Base-by-base conservation (phyloP, 2,797 vertebrate species). In the Bradypodion ventrale region DNA sequence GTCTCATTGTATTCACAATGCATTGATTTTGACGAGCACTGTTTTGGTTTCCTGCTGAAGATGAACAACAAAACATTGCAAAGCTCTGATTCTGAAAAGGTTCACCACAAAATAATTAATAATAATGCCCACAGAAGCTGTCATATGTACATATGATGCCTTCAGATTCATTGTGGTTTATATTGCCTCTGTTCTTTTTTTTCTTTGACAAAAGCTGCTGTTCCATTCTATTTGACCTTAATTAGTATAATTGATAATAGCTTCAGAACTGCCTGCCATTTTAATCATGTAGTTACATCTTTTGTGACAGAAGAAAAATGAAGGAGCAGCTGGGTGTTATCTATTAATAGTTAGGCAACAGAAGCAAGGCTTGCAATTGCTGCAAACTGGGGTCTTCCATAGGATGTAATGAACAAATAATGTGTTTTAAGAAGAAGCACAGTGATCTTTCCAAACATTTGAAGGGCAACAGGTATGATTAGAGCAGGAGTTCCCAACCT, bases 241-340 rank as follows among this genome's bases (percentile, higher is more conserved):
- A 95, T 95, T 96, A 91, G 91, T 89, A 85, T 94, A 96, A 94
- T 90, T 94, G 92, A 94, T 95, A 95, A 92, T 88, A 91, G 89
- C 90, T 94, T 92, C 91, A 89, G 85, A 89, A 78, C 86, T 52
- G 68, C 80, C 85, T 87, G 83, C 80, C 74, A 88, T 91, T 93
- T 95, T 93, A 93, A 94, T 94, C 89, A 94, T 85, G 80, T 91
- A 89, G 86, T 92, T 91, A 92, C 84, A 91, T 76, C 89, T 91
- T 91, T 91, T 76, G 78, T 89, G 93, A 91, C 92, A 95, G 92
- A 93, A 92, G 87, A 89, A 90, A 92, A 94, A 95, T 90, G 88
- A 93, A 94, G 88, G 32, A 92, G 85, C 86, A 91, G 69, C 80
- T 93, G 62, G 83, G 87, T 93, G 89, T 92, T 93, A 91, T 89